phyloP scores from a whole-genome alignment of 2,888 invertebrate species.

The Conistra vaccinii region DNA sequence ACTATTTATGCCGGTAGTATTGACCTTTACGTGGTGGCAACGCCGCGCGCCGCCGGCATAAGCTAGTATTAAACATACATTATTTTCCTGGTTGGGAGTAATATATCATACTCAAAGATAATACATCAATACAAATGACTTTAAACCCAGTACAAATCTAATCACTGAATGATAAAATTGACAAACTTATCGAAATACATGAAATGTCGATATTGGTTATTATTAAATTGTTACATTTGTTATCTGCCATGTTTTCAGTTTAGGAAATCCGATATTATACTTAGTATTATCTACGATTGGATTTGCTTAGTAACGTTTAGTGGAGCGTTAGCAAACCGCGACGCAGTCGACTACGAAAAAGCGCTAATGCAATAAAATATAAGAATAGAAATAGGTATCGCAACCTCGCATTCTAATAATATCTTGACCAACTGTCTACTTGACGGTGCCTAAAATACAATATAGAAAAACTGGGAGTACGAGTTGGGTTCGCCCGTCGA shows the following conservation, averaged over 20 bases:
- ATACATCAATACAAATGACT: slow-evolving; percentile 18
- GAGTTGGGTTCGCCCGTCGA: background rate
- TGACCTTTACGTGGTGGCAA: too few relatives aligned
- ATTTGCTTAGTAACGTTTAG: slow-evolving; percentile 37
- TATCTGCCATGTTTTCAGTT: slow-evolving; percentile 33
- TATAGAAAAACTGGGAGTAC: background rate
- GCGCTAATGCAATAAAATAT: slow-evolving; percentile 13
- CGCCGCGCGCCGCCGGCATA: background rate
- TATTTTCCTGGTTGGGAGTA: slow-evolving; percentile 9
- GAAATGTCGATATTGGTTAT: slow-evolving; percentile 1
- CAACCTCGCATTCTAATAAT: slow-evolving; percentile 31
- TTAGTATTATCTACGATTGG: slow-evolving; percentile 37
- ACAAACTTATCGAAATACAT: slow-evolving; percentile 27
- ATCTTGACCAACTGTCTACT: slow-evolving; percentile 14
- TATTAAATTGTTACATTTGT: slow-evolving; percentile 27
- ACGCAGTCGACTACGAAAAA: slow-evolving; percentile 1
- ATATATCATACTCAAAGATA: slow-evolving; percentile 24
- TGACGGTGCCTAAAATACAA: slow-evolving; percentile 18
- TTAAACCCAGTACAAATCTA: slow-evolving; percentile 26
- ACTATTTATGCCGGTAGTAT: background rate
- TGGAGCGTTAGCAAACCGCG: slow-evolving; percentile 35
- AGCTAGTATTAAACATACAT: background rate
- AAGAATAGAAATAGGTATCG: background rate
- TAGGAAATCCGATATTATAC: slow-evolving; percentile 31
- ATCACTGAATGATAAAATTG: slow-evolving; percentile 31